Base-by-base conservation (phyloP, 2,888 invertebrate genomes). In the Phaonia tiefii region DNA sequence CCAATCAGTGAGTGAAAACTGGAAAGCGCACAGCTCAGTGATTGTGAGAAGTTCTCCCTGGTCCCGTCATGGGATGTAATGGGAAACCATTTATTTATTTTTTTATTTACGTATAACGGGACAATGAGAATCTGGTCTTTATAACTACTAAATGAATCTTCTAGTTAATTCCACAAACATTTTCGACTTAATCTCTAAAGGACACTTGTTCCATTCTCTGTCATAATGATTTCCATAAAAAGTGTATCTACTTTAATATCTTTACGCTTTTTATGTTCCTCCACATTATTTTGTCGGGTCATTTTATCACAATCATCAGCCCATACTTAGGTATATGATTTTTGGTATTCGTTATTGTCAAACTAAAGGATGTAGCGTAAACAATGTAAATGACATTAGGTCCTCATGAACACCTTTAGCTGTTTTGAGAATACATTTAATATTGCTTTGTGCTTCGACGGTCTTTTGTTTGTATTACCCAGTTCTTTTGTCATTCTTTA, bases 351-450 rank as follows among this genome's bases (percentile, higher is more conserved):
- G 7, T 11, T 17, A 4, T 3, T 46, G 17, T 46, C n/a, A 10
- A n/a, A 2, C 44, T 4, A 2, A 8, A 15, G 46, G 15, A 15
- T 17, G 17, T 4, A 46, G 46, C 51, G 51, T 51, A 51, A 51
- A 51, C 51, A 51, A 51, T 51, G 51, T 75, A 69, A 76, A 76
- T 76, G 69, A 42, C 20, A 42, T 75, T 49, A 51, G 69, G 69
- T 76, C 60, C 49, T 76, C 80, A 58, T 73, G 75, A 80, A 80
- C 80, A 76, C 80, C 80, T 80, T 73, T 51, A 58, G 67, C 13
- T 54, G 42, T 76, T 67, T 75, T 65, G 69, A 65, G 49, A 4
- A 72, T 31, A 31, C 39, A 56, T 73, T 75, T 56, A 1, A 46
- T 31, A 31, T 31, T 20, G 51, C 8, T 46, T 46, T 51, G 22